These are phyloP conservation scores for Rhinichthys klamathensis DNA, from an alignment of 2,113 vertebrate genomes.

Conservation along the genomic window DNA sequence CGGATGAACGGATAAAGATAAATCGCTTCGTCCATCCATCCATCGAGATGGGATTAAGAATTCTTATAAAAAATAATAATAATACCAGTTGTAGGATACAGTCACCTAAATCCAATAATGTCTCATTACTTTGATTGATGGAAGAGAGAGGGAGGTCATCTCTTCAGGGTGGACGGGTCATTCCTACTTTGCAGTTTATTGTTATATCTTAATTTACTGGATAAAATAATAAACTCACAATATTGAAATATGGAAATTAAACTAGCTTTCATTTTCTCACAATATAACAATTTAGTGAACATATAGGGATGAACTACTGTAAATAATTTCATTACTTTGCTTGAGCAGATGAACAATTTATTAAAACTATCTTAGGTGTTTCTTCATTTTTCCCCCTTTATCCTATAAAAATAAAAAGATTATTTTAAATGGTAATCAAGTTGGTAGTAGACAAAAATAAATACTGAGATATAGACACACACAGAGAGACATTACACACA, in stretches of 20 bases:
- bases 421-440: neutral
- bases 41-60: constrained; percentile 2
- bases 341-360: neutral
- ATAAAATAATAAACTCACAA: neutral
- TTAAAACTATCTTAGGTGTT: neutral
- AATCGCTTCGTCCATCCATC: neutral
- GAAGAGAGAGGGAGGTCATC: neutral
- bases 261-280: neutral
- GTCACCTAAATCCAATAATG: constrained; percentile 55
- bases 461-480: neutral
- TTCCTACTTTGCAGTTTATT: neutral
- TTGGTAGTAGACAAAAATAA: neutral
- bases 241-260: neutral
- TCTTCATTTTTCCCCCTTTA: no score
- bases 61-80: neutral
- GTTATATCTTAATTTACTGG: neutral
- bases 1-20: constrained; percentile 20
- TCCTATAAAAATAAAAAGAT: no score
- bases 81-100: neutral
- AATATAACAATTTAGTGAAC: neutral
- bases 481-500: neutral
- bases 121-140: constrained; percentile 60
- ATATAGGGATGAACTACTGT: neutral
- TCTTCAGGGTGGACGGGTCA: neutral
- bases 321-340: neutral